phyloP scores from a whole-genome alignment of 2,888 invertebrate genomes.

The Bimastos eiseni region DNA sequence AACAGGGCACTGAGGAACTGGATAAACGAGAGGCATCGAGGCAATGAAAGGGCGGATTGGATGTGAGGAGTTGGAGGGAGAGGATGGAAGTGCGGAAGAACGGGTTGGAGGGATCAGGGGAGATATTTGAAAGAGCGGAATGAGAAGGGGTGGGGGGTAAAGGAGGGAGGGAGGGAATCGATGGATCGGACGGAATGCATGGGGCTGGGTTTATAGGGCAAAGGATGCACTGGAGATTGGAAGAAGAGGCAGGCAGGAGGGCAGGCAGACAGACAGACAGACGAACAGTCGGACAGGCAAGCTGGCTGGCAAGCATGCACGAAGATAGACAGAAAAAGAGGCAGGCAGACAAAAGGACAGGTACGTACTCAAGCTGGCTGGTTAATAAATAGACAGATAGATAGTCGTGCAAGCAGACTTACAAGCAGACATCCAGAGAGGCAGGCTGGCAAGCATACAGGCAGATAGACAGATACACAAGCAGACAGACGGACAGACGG shows the following conservation, averaged over 20 bases:
- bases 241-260: too few species aligned
- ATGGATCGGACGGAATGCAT: too few species aligned
- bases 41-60: neutral
- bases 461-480: neutral
- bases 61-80: neutral
- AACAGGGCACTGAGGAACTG: neutral
- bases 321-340: too few species aligned
- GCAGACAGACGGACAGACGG: neutral
- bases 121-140: neutral
- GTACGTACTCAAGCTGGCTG: too few species aligned
- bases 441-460: too few species aligned
- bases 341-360: too few species aligned
- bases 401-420: neutral
- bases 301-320: too few species aligned
- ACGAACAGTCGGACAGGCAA: neutral
- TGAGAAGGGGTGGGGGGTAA: neutral
- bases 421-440: neutral
- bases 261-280: neutral
- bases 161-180: conserved; percentile 8
- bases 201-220: neutral
- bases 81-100: neutral
- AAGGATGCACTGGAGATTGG: neutral
- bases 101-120: conserved; percentile 1
- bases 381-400: neutral
- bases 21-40: neutral